phyloP scores from a whole-genome alignment of 2,888 invertebrate genomes.

The Xiphydria camelus region DNA sequence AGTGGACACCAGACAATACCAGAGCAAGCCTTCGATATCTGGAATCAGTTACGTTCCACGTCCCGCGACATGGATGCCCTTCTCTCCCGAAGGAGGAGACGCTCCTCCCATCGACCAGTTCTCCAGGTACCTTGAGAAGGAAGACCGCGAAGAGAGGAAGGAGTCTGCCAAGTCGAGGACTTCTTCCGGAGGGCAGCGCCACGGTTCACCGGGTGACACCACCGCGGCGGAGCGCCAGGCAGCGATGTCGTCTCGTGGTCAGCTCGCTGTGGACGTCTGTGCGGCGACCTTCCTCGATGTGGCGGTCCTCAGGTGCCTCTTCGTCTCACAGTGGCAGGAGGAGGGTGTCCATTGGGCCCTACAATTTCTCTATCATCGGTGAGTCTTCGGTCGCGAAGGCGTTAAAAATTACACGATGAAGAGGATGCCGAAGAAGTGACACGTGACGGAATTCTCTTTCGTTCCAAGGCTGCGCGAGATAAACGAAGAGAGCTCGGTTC shows the following conservation, averaged over 20 bases:
- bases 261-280: slow-evolving; percentile 62
- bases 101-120: too few species aligned
- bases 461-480: slow-evolving; percentile 78
- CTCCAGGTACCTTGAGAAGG: not conserved
- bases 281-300: slow-evolving; percentile 96
- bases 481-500: slow-evolving; percentile 78
- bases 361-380: slow-evolving; percentile 89
- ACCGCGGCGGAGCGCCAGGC: slow-evolving; percentile 31
- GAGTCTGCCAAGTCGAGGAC: slow-evolving; percentile 25
- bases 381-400: too few species aligned
- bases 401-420: slow-evolving; percentile 5
- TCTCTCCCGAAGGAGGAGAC: too few species aligned
- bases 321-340: slow-evolving; percentile 96
- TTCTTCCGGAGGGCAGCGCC: slow-evolving; percentile 4
- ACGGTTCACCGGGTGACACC: slow-evolving; percentile 24
- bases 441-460: not conserved
- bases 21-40: slow-evolving; percentile 32
- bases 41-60: too few species aligned
- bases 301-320: slow-evolving; percentile 91
- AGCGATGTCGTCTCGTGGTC: slow-evolving; percentile 19
- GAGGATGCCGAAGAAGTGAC: not conserved
- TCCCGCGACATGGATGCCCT: too few species aligned
- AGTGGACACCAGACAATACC: slow-evolving; percentile 44
- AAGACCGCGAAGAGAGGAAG: slow-evolving; percentile 25
- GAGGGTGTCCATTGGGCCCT: slow-evolving; percentile 98